Percentiles rank a stretch among this genome's conserved stretches.
Conservation (phyloP, 1,140 invertebrate genomes). For the Procambarus virginalis region DNA sequence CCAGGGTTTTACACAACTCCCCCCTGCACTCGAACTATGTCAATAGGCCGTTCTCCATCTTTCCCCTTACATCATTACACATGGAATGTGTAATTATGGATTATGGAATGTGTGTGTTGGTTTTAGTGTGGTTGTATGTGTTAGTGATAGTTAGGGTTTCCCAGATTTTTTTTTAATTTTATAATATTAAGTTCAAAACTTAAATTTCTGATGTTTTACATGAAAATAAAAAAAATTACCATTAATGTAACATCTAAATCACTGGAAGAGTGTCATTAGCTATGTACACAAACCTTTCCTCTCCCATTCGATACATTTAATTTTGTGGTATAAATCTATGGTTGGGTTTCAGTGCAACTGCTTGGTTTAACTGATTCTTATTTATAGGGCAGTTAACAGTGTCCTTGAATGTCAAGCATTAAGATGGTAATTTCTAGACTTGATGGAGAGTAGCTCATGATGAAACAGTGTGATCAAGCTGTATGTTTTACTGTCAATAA, state of each 20-base stretch:
- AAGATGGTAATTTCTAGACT: neutral
- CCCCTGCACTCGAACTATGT: too few species aligned
- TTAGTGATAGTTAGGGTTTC: too few species aligned
- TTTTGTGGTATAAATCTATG: constrained; percentile 3
- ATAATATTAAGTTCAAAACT: neutral
- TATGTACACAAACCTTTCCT: constrained; percentile 9
- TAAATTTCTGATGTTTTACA: neutral
- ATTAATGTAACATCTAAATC: neutral
- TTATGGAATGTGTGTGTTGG: too few species aligned
- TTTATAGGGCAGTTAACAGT: neutral
- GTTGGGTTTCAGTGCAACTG: constrained; percentile 17
- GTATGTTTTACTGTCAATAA: constrained; percentile 45
- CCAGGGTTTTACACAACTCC: too few species aligned
- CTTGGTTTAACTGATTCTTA: constrained; percentile 46
- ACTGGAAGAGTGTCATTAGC: neutral
- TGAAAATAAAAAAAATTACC: neutral
- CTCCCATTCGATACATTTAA: constrained; percentile 14
- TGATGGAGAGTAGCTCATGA: constrained; percentile 3
- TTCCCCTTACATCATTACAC: too few species aligned
- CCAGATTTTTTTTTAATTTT: too few species aligned
- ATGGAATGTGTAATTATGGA: too few species aligned
- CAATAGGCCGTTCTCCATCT: too few species aligned
- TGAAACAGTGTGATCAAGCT: constrained; percentile 52
- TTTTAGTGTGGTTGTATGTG: too few species aligned
- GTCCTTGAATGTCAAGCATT: constrained; percentile 5